Conservation (phyloP, 2,797 vertebrate species). For the Sciurus vulgaris region DNA sequence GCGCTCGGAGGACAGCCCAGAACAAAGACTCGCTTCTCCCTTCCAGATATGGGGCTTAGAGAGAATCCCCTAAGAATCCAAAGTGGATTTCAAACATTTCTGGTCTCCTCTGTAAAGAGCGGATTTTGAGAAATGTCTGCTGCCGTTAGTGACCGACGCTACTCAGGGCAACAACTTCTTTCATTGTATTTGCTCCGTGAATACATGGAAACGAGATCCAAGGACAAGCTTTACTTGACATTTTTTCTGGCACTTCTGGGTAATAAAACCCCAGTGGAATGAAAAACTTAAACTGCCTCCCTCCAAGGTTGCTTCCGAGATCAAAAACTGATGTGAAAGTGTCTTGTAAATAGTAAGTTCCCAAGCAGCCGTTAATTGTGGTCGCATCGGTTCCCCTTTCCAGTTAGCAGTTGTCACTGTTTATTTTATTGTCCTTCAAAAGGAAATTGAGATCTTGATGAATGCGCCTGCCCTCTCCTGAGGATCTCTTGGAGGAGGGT, state of each 20-base stretch:
- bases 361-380: background rate
- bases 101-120: constrained; percentile 90
- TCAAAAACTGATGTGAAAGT: background rate
- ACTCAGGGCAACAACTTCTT: background rate
- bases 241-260: background rate
- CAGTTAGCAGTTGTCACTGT: constrained; percentile 2
- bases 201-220: background rate
- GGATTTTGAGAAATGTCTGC: constrained; percentile 45
- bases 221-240: background rate
- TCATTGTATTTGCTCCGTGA: constrained; percentile 3
- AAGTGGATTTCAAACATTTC: constrained; percentile 92
- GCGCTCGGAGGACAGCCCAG: constrained; percentile 87
- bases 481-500: background rate
- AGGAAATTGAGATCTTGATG: background rate
- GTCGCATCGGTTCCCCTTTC: background rate
- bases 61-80: constrained; percentile 89
- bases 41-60: constrained; percentile 91
- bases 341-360: background rate
- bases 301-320: background rate
- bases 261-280: constrained; percentile 10
- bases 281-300: background rate
- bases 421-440: constrained; percentile 21
- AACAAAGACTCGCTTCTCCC: constrained; percentile 91
- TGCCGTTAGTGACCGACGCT: background rate
- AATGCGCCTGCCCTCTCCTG: background rate